Evolutionary conservation across 2,113 vertebrate genomes (phyloP).

Genomic region (Lagopus leucura): DNA sequence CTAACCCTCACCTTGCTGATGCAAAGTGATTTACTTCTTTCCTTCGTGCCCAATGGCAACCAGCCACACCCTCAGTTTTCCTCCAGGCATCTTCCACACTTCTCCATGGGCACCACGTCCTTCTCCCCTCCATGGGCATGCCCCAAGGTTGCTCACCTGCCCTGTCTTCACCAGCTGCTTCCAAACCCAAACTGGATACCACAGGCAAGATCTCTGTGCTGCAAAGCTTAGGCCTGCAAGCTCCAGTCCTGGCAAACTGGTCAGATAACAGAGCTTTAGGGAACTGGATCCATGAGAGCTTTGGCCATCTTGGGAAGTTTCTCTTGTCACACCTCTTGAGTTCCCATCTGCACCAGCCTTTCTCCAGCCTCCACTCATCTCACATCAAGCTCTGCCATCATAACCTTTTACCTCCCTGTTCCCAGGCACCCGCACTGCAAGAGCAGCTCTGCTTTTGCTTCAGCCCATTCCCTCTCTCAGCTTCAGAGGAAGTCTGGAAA

Average conservation of each 20-base stretch:
- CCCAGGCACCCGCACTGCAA: accelerated
- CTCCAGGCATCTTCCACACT: not conserved
- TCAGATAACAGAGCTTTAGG: not conserved
- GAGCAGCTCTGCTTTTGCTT: not conserved
- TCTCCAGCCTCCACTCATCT: not conserved
- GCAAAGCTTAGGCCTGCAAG: not conserved
- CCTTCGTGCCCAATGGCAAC: not conserved
- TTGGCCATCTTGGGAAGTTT: not conserved
- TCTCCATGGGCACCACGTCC: accelerated
- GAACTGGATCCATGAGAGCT: not conserved
- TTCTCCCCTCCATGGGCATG: not conserved
- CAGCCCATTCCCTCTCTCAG: not conserved
- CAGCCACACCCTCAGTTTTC: not conserved
- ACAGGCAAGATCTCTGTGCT: not conserved
- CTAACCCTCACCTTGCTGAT: not conserved
- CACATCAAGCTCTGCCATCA: not conserved
- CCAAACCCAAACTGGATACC: not conserved
- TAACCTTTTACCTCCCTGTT: not conserved
- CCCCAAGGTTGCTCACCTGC: not conserved
- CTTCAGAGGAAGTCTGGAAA: not conserved
- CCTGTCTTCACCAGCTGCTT: not conserved
- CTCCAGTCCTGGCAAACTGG: not conserved
- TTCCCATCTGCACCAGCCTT: not conserved
- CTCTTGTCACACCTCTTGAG: not conserved
- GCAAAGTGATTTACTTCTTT: not conserved